Evolutionary conservation across 2,113 vertebrate species (phyloP), one percentile per base, ranked within the genome.

Genomic region (Alectura lathami): DNA sequence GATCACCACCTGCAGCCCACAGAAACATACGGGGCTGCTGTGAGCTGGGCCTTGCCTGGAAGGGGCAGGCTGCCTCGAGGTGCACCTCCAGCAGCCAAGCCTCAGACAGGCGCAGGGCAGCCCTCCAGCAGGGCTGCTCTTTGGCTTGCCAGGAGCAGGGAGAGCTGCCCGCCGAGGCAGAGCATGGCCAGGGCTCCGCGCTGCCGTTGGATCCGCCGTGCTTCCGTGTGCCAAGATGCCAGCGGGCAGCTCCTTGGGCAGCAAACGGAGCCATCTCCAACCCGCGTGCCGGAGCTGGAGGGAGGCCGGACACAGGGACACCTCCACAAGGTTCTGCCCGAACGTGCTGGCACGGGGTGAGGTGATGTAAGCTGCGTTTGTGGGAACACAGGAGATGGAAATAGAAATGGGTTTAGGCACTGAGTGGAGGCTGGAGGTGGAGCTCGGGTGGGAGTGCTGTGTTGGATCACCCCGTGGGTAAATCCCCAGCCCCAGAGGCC

Each of bases 211-310:
- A 27, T 53, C 17, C 14, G 51, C 51, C 27, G 29, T 32, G 17
- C 30, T 30, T 56, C 53, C 6, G 6, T 32, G 0, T 43, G n/a
- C 60, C 20, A 11, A 29, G 45, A 29, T 0, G 0, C 14, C 42
- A 0, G 0, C 0, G 3, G 62, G 14, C 0, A 0, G 36, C 10
- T 5, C 9, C n/a, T n/a, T n/a, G n/a, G 29, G 7, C 34, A 9
- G 8, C 15, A 27, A 17, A 4, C 2, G 4, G 63, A 76, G 36
- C 21, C 54, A 24, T 17, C 20, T 57, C 53, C 27, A 22, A 24
- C 6, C 22, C 15, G 0, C 0, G 2, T 8, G 48, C 56, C 34
- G 13, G 68, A 83, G 42, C 29, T 17, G n/a, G 38, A 67, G 38
- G 23, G 78, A 51, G 26, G 42, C 5, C 32, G 47, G 21, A 47